Evolutionary conservation across 2,113 vertebrate genomes (phyloP).

Genomic region (Chionomys nivalis): DNA sequence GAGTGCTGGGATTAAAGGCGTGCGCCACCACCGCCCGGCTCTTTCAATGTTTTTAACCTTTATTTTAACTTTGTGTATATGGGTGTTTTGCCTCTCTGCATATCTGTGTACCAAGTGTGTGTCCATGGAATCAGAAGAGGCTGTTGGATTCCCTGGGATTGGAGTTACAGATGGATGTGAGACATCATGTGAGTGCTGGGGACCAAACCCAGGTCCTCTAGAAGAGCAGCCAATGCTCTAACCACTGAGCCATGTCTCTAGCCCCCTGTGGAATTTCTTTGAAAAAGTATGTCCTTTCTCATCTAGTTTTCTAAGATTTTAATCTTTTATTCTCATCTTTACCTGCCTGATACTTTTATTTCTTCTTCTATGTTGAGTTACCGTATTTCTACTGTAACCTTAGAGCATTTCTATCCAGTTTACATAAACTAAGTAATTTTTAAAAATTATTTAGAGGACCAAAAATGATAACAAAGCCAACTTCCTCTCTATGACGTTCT

Average conservation of each 20-base stretch:
- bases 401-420: not conserved
- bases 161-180: not conserved
- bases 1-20: too few relatives aligned
- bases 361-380: slow-evolving; percentile 36
- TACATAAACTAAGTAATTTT: slow-evolving; percentile 54
- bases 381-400: slow-evolving; percentile 30
- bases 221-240: not conserved
- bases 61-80: not conserved
- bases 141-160: not conserved
- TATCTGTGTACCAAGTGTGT: not conserved
- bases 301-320: slow-evolving; percentile 26
- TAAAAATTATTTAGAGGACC: not conserved
- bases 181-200: not conserved
- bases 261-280: slow-evolving; percentile 15
- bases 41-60: not conserved
- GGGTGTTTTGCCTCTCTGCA: not conserved
- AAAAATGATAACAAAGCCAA: not conserved
- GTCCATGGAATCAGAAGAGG: not conserved
- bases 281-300: not conserved
- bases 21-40: too few relatives aligned
- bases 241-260: not conserved
- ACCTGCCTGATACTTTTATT: slow-evolving; percentile 8
- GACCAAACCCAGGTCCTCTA: not conserved
- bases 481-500: slow-evolving; percentile 21
- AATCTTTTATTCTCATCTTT: slow-evolving; percentile 48